Base-by-base conservation (phyloP, 2,113 vertebrate species). In the Neodon shergylaensis region DNA sequence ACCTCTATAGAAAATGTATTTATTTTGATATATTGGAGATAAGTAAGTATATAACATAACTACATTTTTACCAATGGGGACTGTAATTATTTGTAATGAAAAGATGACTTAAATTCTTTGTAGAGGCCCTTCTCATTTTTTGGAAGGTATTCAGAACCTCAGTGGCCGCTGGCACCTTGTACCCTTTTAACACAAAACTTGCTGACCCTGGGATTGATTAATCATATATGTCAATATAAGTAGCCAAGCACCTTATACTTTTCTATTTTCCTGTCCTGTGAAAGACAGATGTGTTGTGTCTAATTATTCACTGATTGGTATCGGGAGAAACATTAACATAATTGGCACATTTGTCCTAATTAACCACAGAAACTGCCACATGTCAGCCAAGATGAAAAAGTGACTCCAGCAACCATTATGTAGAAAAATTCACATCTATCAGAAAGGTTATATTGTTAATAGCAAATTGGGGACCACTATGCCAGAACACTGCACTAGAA, bases 321-420 rank as follows among this genome's bases (percentile, higher is more conserved):
- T 98, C 76, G 61, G 98, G 99, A 99, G 99, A 99, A 99, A 98
- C 98, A 98, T 98, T 99, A 99, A 98, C 98, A 99, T 99, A 99
- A 99, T 99, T 99, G 99, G 98, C 98, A 98, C 98, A 99, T 99
- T 99, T 99, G 98, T 99, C 98, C 99, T 99, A 99, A 99, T 99
- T 99, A 99, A 99, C 98, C 96, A 98, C 98, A 96, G 98, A 99
- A 99, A 98, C 98, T 99, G 99, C 99, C 99, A 99, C 99, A 99
- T 98, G 98, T 98, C 99, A 99, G 96, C 98, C 97, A 98, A 99
- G 97, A 98, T 92, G 98, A 98, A 99, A 98, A 97, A 98, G 82
- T 93, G 58, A 98, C 97, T 98, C 97, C 94, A 95, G 96, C 92
- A 97, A 95, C 94, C 96, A 97, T 96, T 83, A 88, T 95, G 95